Evolutionary conservation across 1,140 invertebrate species (phyloP), one percentile per base, ranked within the genome.

Genomic region (Scaptodrosophila lebanonensis): DNA sequence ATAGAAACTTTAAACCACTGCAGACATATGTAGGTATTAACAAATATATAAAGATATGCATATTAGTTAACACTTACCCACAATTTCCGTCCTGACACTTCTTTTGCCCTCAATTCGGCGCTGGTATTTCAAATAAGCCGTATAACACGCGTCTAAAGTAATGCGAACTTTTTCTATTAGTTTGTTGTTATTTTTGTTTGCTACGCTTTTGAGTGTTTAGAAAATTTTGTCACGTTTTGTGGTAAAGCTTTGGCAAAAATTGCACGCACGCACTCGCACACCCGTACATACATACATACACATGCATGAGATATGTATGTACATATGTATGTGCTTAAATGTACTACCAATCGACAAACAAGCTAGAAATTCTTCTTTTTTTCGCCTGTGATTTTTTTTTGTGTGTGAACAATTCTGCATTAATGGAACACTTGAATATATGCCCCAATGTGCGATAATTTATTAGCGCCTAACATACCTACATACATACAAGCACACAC

Each of bases 391-490:
- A n/a, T 44, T 42, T 57, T 43, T 48, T 66, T 60, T 63, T 57
- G 35, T 67, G 73, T 58, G 20, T 25, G 22, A 3, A 13, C 56
- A 60, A 54, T 61, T 70, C 48, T 70, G 56, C 66, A 76, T 70
- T 76, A 76, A 57, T 59, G 63, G 64, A 79, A 51, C 48, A 64
- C 50, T 40, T 45, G 51, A 39, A 42, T 54, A 33, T 67, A 38
- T 36, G 60, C 22, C 52, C 56, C 40, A 73, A 68, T 72, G 64
- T 79, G 68, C 56, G 56, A 66, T 82, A 75, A 82, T 82, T 82
- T 66, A 79, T 79, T 62, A 62, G 69, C 70, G 49, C 57, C 66
- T 73, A 51, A 79, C n/a, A n/a, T n/a, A n/a, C n/a, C n/a, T n/a
- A n/a, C 22, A 25, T 25, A 25, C 22, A 25, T 8, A 25, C 3